Evolutionary conservation across 2,888 invertebrate genomes (phyloP).

Genomic region (Seira ritae): DNA sequence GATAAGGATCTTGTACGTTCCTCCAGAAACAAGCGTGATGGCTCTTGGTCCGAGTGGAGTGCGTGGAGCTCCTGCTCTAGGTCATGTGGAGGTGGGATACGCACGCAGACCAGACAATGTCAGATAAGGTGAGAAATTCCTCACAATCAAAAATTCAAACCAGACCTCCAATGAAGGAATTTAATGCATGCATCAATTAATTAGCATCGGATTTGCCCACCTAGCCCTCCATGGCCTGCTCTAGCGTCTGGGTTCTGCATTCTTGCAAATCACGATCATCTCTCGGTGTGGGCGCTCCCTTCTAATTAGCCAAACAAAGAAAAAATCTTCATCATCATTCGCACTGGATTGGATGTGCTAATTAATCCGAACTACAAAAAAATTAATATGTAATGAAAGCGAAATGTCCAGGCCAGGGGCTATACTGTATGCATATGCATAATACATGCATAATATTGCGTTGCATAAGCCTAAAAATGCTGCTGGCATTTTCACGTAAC

Average conservation of each 20-base stretch:
- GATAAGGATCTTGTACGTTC: no score
- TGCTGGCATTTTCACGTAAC: constrained; percentile 5
- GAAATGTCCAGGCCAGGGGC: not conserved
- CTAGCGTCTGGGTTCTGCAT: no score
- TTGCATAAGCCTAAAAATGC: constrained; percentile 4
- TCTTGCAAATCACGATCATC: no score
- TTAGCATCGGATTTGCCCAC: no score
- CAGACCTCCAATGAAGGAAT: not conserved
- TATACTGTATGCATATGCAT: not conserved
- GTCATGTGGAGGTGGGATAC: constrained; percentile 50
- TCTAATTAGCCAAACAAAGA: not conserved
- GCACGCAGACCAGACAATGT: constrained; percentile 58
- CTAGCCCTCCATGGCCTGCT: no score
- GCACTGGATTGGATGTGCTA: not conserved
- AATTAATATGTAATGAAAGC: not conserved
- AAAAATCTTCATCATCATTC: not conserved
- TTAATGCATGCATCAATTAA: no score
- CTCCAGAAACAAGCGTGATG: constrained; percentile 49
- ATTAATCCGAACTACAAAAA: not conserved
- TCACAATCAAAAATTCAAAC: not conserved
- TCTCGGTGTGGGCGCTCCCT: not conserved
- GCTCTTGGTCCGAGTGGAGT: constrained; percentile 54
- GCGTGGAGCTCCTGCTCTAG: constrained; percentile 51
- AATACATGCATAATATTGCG: not conserved
- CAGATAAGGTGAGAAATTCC: constrained; percentile 43